Percentiles rank a stretch among this genome's conserved stretches.
phyloP scores from a whole-genome alignment of 2,888 invertebrate genomes.

The Eulithis testata region DNA sequence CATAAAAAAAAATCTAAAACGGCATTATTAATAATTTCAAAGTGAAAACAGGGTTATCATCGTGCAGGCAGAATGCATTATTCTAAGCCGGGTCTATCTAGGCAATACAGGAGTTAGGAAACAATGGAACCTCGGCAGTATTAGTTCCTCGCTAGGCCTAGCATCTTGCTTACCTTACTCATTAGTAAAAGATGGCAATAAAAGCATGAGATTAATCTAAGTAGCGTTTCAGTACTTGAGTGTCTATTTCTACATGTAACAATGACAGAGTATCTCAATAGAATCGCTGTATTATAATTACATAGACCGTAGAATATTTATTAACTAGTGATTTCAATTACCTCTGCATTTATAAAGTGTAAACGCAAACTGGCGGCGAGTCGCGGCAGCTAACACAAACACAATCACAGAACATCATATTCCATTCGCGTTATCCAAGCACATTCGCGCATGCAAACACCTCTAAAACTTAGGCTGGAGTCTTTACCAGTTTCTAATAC shows the following conservation, averaged over 20 bases:
- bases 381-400: conserved; percentile 14
- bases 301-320: too few relatives aligned
- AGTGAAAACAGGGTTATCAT: not conserved
- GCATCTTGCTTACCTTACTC: too few relatives aligned
- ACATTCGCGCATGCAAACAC: conserved; percentile 42
- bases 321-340: too few relatives aligned
- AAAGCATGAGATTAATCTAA: too few relatives aligned
- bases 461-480: conserved; percentile 40
- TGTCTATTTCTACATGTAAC: too few relatives aligned
- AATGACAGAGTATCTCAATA: too few relatives aligned
- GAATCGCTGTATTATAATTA: too few relatives aligned
- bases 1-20: too few relatives aligned
- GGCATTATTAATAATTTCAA: not conserved
- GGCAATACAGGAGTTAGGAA: not conserved
- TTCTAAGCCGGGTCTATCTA: not conserved
- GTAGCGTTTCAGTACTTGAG: too few relatives aligned
- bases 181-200: too few relatives aligned
- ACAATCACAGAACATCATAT: conserved; percentile 27
- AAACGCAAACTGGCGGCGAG: too few relatives aligned
- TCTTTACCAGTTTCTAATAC: conserved; percentile 15
- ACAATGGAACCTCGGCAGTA: not conserved
- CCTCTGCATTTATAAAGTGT: too few relatives aligned
- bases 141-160: not conserved
- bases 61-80: not conserved
- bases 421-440: conserved; percentile 39